Evolutionary conservation across 2,888 invertebrate genomes (phyloP).

Genomic region (Drosophila lacicola): DNA sequence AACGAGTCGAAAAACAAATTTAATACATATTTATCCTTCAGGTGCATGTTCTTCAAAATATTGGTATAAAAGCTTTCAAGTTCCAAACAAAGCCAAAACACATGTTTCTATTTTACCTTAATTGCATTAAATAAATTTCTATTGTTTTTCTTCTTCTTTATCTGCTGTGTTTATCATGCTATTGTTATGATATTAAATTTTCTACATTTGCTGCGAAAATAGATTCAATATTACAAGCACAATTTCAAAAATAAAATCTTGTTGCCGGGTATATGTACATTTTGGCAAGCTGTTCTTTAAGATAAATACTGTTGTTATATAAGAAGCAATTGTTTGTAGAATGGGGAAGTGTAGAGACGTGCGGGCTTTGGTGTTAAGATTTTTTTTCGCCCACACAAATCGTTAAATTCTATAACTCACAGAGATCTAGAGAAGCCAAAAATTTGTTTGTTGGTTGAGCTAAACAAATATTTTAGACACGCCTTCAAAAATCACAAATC

Average conservation of each 20-base stretch:
- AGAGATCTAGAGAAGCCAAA: too few species aligned
- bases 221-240: not conserved
- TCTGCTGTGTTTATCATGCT: too few species aligned
- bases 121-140: conserved; percentile 4
- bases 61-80: conserved; percentile 1
- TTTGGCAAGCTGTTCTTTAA: not conserved
- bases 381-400: too few species aligned
- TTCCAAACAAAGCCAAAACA: conserved; percentile 4
- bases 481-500: too few species aligned
- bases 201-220: not conserved
- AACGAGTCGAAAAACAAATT: too few species aligned
- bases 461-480: too few species aligned
- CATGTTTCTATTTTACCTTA: conserved; percentile 9
- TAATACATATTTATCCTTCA: not conserved
- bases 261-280: not conserved
- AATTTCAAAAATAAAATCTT: conserved; percentile 1
- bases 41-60: not conserved
- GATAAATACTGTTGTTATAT: not conserved
- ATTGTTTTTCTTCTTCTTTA: not conserved
- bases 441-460: too few species aligned
- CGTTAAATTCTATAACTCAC: too few species aligned
- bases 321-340: not conserved
- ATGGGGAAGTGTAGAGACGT: not conserved
- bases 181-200: not conserved
- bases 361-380: not conserved